Percentiles rank a stretch among this genome's conserved stretches.
phyloP scores from a whole-genome alignment of 2,797 vertebrate genomes.

The Pseudochromis fuscus region DNA sequence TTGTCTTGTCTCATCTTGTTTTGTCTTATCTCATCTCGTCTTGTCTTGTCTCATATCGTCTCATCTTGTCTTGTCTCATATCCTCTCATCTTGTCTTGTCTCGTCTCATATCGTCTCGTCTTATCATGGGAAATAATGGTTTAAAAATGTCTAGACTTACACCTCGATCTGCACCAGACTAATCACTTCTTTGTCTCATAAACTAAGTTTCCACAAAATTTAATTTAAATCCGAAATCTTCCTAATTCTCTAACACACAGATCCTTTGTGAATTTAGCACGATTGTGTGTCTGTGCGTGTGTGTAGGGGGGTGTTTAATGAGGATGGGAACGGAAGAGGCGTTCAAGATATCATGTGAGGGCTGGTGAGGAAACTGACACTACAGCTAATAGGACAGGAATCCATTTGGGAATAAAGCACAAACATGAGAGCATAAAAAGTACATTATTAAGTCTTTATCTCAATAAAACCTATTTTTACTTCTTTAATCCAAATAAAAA shows the following conservation, averaged over 20 bases:
- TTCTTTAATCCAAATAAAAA: slow-evolving; percentile 22
- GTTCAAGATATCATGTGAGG: slow-evolving; percentile 67
- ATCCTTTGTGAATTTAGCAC: slow-evolving; percentile 28
- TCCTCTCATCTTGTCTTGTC: too few species aligned
- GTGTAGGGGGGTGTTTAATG: slow-evolving; percentile 9
- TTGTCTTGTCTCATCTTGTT: too few species aligned
- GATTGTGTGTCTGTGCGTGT: slow-evolving; percentile 33
- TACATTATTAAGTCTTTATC: slow-evolving; percentile 24
- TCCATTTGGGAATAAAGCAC: slow-evolving; percentile 26
- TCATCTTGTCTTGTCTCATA: too few species aligned
- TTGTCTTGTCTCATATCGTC: too few species aligned
- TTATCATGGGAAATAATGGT: not conserved
- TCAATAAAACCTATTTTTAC: slow-evolving; percentile 21
- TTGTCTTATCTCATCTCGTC: too few species aligned
- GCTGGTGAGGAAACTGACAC: slow-evolving; percentile 57
- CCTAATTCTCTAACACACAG: slow-evolving; percentile 41
- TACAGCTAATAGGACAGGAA: slow-evolving; percentile 26
- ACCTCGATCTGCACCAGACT: slow-evolving; percentile 7
- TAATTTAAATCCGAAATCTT: slow-evolving; percentile 31
- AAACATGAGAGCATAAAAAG: slow-evolving; percentile 44
- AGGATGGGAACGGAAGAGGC: slow-evolving; percentile 24
- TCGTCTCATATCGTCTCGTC: too few species aligned
- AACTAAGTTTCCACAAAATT: slow-evolving; percentile 31
- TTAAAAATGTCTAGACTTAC: slow-evolving; percentile 5
- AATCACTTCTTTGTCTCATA: slow-evolving; percentile 9